Percentiles rank a stretch among this genome's conserved stretches.
Conservation (phyloP, 2,113 vertebrate genomes). For the human (Homo sapiens) region DNA sequence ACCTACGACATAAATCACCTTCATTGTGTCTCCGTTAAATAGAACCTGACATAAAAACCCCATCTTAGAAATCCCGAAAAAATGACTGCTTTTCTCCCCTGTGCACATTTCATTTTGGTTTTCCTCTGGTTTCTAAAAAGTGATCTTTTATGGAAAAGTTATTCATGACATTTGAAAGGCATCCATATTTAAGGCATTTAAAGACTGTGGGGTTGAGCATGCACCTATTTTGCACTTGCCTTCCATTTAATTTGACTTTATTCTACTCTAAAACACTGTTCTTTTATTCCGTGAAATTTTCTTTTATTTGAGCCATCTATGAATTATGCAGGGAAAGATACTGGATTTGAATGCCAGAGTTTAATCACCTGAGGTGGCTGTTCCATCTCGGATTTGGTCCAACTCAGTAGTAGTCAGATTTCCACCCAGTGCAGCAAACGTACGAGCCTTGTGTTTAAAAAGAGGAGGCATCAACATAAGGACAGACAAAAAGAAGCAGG, state of each 20-base stretch:
- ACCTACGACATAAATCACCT: neutral
- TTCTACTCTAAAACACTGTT: neutral
- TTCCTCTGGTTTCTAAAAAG: neutral
- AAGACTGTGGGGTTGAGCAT: neutral
- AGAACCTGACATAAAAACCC: neutral
- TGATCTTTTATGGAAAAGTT: neutral
- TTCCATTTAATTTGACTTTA: neutral
- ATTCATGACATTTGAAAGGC: slow-evolving; percentile 4
- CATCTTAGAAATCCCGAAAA: neutral
- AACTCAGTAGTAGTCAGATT: neutral
- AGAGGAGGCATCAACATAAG: neutral
- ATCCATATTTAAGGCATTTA: neutral
- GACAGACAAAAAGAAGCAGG: neutral
- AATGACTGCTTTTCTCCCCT: neutral
- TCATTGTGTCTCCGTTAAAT: neutral
- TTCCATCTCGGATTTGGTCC: neutral
- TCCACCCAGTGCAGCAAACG: fast-evolving
- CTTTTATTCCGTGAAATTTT: neutral
- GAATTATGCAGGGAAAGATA: neutral
- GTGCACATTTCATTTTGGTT: neutral
- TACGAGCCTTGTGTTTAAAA: neutral
- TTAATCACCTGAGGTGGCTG: fast-evolving
- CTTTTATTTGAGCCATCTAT: neutral
- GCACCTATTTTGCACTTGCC: neutral
- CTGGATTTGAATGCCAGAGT: neutral